These are phyloP conservation scores for Amphilophus citrinellus DNA, from an alignment of 2,113 vertebrate genomes.

Conservation along the genomic window DNA sequence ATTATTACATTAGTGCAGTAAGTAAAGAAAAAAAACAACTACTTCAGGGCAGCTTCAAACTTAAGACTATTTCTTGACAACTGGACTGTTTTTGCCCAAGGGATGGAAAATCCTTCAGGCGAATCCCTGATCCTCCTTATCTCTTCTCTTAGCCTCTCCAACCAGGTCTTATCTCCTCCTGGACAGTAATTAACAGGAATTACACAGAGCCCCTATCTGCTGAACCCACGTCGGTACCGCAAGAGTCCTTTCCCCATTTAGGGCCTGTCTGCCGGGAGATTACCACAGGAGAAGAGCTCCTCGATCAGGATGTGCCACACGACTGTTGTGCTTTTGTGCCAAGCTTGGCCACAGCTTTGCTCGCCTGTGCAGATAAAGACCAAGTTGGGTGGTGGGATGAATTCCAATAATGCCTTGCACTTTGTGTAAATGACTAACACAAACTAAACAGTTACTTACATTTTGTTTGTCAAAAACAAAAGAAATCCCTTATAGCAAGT, in stretches of 20 bases:
- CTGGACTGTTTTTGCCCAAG: conserved; percentile 51
- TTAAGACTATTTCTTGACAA: conserved; percentile 49
- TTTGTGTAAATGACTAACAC: neutral
- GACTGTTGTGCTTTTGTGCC: conserved; percentile 37
- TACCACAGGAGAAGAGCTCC: conserved; percentile 41
- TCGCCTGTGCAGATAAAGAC: conserved; percentile 30
- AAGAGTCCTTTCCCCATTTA: conserved; percentile 67
- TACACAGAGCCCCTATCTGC: conserved; percentile 73
- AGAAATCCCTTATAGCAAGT: neutral
- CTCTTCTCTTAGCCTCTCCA: conserved; percentile 67
- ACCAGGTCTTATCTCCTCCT: conserved; percentile 72
- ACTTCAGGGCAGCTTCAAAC: conserved; percentile 28
- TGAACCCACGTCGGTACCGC: conserved; percentile 52
- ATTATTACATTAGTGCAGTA: neutral
- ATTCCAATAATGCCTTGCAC: neutral
- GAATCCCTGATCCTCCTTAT: conserved; percentile 75
- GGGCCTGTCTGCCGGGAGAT: conserved; percentile 71
- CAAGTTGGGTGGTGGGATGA: neutral
- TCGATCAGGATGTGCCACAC: conserved; percentile 47
- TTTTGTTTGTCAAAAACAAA: neutral
- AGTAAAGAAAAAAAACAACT: neutral
- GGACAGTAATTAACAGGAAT: conserved; percentile 82
- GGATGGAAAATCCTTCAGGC: conserved; percentile 57
- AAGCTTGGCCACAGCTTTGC: conserved; percentile 9
- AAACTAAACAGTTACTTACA: neutral